phyloP scores from a whole-genome alignment of 2,888 invertebrate genomes.

The Brachyptera putata region DNA sequence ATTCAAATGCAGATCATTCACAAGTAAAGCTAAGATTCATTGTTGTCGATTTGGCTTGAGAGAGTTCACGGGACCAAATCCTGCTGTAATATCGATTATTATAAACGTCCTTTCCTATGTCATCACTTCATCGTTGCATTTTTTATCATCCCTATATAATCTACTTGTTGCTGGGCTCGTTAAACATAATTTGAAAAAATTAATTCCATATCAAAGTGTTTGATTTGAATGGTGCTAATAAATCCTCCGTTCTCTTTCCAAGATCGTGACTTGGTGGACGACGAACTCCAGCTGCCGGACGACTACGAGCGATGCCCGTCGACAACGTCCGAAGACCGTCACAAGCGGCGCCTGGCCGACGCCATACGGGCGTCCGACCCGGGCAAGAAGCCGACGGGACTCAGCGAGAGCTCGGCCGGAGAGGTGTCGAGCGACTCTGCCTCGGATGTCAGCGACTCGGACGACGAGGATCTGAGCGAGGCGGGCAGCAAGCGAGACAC shows the following conservation, averaged over 20 bases:
- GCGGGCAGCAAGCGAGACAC: slow-evolving; percentile 24
- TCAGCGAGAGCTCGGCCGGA: slow-evolving; percentile 32
- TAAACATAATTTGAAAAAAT: no score
- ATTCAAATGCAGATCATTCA: no score
- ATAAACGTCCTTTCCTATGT: no score
- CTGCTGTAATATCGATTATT: no score
- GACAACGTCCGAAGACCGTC: background rate
- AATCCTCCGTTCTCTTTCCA: background rate
- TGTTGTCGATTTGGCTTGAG: no score
- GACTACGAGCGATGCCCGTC: background rate
- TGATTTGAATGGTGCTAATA: no score
- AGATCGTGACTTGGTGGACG: background rate
- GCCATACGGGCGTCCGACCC: background rate
- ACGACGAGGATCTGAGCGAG: slow-evolving; percentile 20
- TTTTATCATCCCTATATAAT: no score
- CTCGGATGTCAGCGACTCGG: slow-evolving; percentile 31
- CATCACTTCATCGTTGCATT: no score
- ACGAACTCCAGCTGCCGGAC: background rate
- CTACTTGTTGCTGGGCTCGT: no score
- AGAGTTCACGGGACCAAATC: no score
- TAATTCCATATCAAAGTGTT: no score
- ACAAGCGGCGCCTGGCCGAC: background rate
- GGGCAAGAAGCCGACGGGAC: background rate
- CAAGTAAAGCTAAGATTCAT: no score
- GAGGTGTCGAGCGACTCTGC: slow-evolving; percentile 32